phyloP scores from a whole-genome alignment of 2,113 vertebrate species.

The Acrocephalus kingi region DNA sequence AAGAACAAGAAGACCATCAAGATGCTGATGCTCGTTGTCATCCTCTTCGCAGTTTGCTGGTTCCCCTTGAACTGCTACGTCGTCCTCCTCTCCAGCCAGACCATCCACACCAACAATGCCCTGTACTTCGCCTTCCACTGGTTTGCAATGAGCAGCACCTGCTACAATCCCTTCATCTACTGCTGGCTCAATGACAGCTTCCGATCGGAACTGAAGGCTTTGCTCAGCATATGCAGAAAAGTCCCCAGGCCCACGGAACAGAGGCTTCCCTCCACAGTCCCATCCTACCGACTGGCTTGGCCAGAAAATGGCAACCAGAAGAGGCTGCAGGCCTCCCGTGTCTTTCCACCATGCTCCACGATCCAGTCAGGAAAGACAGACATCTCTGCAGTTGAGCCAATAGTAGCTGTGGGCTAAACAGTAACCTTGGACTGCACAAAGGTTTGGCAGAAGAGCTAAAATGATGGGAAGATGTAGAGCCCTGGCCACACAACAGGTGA shows the following conservation, averaged over 20 bases:
- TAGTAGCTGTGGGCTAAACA: constrained; percentile 75
- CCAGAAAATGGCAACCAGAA: constrained; percentile 17
- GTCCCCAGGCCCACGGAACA: constrained; percentile 6
- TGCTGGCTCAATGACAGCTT: constrained; percentile 95
- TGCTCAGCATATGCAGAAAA: constrained; percentile 81
- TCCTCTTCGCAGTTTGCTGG: constrained; percentile 92
- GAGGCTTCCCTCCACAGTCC: constrained; percentile 48
- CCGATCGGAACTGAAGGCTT: constrained; percentile 82
- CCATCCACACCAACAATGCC: constrained; percentile 85
- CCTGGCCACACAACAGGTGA: not conserved
- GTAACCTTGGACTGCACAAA: not conserved
- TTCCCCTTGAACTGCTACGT: constrained; percentile 96
- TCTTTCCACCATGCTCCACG: constrained; percentile 71
- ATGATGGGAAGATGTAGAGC: not conserved
- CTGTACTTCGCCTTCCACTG: constrained; percentile 94
- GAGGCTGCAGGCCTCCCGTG: constrained; percentile 64
- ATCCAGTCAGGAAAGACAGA: constrained; percentile 80
- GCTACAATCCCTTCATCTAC: constrained; percentile 97
- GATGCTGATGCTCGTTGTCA: constrained; percentile 91
- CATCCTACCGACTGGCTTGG: constrained; percentile 76
- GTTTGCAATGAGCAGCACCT: constrained; percentile 95
- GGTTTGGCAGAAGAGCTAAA: not conserved
- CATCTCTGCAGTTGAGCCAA: constrained; percentile 82
- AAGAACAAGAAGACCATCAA: constrained; percentile 89
- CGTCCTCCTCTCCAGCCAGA: constrained; percentile 89